Conservation (phyloP, 2,113 vertebrate species). For the Rhynchomys soricoides region DNA sequence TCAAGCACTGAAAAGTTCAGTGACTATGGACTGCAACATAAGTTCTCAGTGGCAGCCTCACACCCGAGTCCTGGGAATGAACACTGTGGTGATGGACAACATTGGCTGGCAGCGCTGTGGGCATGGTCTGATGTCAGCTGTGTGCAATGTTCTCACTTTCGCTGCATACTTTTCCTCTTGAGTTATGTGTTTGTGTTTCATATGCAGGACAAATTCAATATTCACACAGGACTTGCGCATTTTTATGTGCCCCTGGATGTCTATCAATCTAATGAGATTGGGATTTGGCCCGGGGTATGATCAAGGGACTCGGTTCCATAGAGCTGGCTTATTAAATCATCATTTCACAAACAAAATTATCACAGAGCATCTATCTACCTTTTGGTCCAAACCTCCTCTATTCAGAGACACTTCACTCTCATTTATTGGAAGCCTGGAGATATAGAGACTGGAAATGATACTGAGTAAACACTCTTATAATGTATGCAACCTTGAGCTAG, state of each 20-base stretch:
- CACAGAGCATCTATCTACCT: conserved; percentile 16
- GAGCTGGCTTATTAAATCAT: conserved; percentile 69
- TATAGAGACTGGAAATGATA: conserved; percentile 8
- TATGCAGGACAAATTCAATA: conserved; percentile 39
- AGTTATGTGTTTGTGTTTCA: conserved; percentile 67
- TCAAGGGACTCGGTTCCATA: conserved; percentile 2
- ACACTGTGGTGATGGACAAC: neutral
- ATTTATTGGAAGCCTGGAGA: neutral
- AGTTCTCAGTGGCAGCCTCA: neutral
- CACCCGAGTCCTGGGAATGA: neutral
- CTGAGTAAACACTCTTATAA: neutral
- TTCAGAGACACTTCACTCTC: conserved; percentile 45
- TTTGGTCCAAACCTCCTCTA: conserved; percentile 41
- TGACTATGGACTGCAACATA: neutral
- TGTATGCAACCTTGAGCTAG: neutral
- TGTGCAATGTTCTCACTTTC: neutral
- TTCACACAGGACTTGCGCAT: neutral
- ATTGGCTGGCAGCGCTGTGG: neutral
- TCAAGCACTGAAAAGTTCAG: neutral
- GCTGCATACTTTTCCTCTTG: conserved; percentile 66
- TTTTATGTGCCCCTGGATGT: neutral
- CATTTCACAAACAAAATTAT: conserved; percentile 73
- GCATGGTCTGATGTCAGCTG: conserved; percentile 15
- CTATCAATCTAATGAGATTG: conserved; percentile 28
- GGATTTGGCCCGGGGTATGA: neutral